A percentile compares a stretch with the other conserved stretches of the same genome.
Conservation (phyloP, 2,888 invertebrate genomes). For the Drosophila nigritarsus region DNA sequence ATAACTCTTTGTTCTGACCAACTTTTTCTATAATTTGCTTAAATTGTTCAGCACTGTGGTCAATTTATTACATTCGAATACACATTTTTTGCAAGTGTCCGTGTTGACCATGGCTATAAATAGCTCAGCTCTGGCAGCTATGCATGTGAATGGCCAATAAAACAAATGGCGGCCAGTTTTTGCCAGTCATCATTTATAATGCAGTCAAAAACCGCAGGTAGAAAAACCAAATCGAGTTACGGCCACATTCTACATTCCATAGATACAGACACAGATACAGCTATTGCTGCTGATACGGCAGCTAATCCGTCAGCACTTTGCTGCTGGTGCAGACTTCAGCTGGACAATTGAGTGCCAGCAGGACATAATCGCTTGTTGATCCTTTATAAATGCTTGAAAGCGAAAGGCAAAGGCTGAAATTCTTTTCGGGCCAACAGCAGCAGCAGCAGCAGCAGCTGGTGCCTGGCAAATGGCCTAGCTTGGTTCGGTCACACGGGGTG, state of each 20-base stretch:
- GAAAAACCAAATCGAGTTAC: constrained; percentile 4
- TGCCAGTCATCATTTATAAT: constrained; percentile 63
- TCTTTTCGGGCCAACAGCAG: constrained; percentile 52
- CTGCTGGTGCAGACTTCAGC: constrained; percentile 2
- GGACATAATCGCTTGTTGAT: constrained; percentile 79
- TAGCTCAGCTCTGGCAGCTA: constrained; percentile 27
- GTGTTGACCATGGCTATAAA: constrained; percentile 46
- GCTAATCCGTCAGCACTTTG: constrained; percentile 68
- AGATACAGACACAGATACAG: constrained; percentile 13
- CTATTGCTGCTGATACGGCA: constrained; percentile 38
- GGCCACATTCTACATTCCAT: constrained; percentile 3
- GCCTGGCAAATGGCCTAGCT: constrained; percentile 12
- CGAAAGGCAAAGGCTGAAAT: constrained; percentile 39
- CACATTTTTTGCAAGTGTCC: background rate
- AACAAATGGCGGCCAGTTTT: constrained; percentile 32
- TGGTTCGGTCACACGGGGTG: constrained; percentile 51
- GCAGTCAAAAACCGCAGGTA: constrained; percentile 60
- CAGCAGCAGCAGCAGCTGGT: constrained; percentile 2
- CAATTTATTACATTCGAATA: background rate
- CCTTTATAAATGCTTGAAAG: constrained; percentile 73
- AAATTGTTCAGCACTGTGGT: background rate
- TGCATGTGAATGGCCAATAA: constrained; percentile 65
- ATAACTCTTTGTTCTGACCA: background rate
- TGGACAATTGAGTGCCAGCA: constrained; percentile 58
- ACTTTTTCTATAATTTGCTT: background rate